Evolutionary conservation across 2,888 invertebrate species (phyloP).

Genomic region (Fragum fragum): DNA sequence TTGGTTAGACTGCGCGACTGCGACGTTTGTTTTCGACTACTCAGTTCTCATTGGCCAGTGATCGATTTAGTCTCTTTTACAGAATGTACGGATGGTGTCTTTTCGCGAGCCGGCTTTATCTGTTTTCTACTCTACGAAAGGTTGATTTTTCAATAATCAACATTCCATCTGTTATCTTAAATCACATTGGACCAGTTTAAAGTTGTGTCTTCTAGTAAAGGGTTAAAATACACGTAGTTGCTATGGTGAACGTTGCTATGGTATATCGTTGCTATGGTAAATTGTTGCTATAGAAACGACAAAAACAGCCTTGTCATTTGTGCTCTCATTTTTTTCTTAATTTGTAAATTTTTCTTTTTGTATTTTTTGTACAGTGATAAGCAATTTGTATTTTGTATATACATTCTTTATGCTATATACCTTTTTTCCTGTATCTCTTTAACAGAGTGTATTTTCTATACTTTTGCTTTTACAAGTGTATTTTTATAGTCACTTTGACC

Average conservation of each 20-base stretch:
- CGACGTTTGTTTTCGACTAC: too few relatives aligned
- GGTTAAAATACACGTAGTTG: neutral
- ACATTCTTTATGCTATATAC: slow-evolving; percentile 47
- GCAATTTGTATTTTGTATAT: slow-evolving; percentile 57
- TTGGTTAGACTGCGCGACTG: too few relatives aligned
- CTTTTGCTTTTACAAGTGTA: slow-evolving; percentile 16
- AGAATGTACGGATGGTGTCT: too few relatives aligned
- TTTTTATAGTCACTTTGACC: slow-evolving; percentile 23
- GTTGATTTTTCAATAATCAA: too few relatives aligned
- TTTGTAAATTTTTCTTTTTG: slow-evolving; percentile 47
- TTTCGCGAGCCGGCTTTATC: too few relatives aligned
- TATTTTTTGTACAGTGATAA: slow-evolving; percentile 57
- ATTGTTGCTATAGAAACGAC: slow-evolving; percentile 36
- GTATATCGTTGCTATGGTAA: slow-evolving; percentile 41
- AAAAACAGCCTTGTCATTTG: slow-evolving; percentile 34
- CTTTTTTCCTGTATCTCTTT: slow-evolving; percentile 33
- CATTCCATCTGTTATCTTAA: too few relatives aligned
- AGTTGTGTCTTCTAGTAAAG: neutral
- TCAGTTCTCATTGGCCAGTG: too few relatives aligned
- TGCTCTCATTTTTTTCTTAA: slow-evolving; percentile 15
- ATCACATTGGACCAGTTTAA: too few relatives aligned
- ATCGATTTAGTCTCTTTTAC: too few relatives aligned
- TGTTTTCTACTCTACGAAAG: too few relatives aligned
- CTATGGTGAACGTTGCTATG: slow-evolving; percentile 24
- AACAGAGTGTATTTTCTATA: slow-evolving; percentile 43